These are phyloP conservation scores for Australoheros facetus DNA, from an alignment of 2,797 vertebrate species.

Conservation along the genomic window DNA sequence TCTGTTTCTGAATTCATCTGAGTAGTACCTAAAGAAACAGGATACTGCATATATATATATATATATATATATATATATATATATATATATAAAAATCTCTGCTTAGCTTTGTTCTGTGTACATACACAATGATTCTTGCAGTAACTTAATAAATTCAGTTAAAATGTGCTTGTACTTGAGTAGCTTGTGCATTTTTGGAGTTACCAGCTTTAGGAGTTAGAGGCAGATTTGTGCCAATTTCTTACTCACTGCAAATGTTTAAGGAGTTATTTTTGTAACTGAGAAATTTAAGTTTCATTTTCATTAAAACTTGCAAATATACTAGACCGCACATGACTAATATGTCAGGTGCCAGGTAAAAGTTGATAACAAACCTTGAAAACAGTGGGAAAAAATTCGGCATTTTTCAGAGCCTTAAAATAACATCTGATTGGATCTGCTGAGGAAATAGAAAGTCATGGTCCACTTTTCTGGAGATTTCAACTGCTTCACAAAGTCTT, in stretches of 20 bases:
- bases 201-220: neutral
- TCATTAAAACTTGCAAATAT: neutral
- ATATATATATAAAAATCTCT: no score
- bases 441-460: neutral
- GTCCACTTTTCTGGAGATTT: neutral
- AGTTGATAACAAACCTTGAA: neutral
- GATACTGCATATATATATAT: neutral
- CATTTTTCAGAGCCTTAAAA: neutral
- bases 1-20: neutral
- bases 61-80: no score
- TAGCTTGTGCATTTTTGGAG: neutral
- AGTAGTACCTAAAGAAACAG: neutral
- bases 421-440: neutral
- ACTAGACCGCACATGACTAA: neutral
- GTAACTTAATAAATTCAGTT: neutral
- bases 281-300: neutral
- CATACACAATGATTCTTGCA: neutral
- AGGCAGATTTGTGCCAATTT: neutral
- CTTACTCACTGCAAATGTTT: neutral
- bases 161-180: neutral
- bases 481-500: no score
- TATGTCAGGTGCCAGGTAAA: neutral
- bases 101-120: neutral
- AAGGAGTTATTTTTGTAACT: neutral
- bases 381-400: neutral